These are phyloP conservation scores for Liparis tanakae DNA, from an alignment of 2,797 vertebrate genomes.

Conservation along the genomic window DNA sequence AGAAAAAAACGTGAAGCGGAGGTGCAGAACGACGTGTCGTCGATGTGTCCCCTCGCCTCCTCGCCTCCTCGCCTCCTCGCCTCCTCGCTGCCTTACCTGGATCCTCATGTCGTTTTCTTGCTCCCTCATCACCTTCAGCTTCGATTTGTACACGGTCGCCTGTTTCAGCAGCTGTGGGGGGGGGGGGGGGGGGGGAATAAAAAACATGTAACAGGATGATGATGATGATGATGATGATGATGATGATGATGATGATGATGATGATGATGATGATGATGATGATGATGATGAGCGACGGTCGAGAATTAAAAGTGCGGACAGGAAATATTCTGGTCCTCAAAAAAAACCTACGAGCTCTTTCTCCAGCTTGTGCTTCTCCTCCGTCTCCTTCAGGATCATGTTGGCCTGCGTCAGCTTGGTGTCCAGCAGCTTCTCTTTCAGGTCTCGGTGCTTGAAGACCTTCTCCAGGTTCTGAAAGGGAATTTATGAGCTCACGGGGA, in stretches of 20 bases:
- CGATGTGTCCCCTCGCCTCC: not conserved
- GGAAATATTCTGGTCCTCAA: not conserved
- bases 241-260: constrained; percentile 9
- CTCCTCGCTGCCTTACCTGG: constrained; percentile 84
- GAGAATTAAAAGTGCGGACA: constrained; percentile 9
- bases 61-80: constrained; percentile 3
- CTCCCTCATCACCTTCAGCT: constrained; percentile 91
- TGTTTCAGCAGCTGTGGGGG: constrained; percentile 90
- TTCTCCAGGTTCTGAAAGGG: constrained; percentile 92
- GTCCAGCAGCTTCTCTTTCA: constrained; percentile 97
- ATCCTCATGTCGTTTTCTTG: constrained; percentile 90
- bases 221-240: constrained; percentile 11
- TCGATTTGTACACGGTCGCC: constrained; percentile 89
- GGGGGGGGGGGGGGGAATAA: constrained; percentile 31
- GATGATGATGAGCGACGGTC: constrained; percentile 18
- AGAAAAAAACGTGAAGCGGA: not conserved
- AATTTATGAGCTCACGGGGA: constrained; percentile 48
- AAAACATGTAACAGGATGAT: constrained; percentile 20
- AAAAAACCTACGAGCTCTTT: constrained; percentile 87
- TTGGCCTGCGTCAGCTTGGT: constrained; percentile 94
- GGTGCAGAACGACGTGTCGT: constrained; percentile 4
- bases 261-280: constrained; percentile 15
- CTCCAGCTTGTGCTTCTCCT: constrained; percentile 91
- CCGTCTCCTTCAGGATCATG: constrained; percentile 89
- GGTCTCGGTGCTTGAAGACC: constrained; percentile 97